A percentile compares a stretch with the other conserved stretches of the same genome.
phyloP scores from a whole-genome alignment of 2,797 vertebrate species.

The Halcyon smyrnensis region DNA sequence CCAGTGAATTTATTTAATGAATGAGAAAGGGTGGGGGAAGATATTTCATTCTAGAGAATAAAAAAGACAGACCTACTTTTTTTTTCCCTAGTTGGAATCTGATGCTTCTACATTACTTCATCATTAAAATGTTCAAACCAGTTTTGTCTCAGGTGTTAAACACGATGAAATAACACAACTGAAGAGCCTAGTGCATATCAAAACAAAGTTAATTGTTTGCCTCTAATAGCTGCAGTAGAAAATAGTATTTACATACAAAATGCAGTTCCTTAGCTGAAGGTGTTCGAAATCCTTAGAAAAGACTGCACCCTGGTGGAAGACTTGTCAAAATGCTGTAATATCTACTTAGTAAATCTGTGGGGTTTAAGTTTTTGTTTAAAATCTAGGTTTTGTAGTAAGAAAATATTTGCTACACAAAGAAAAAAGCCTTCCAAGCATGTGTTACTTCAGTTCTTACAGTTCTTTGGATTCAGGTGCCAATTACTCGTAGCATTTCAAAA shows the following conservation, averaged over 20 bases:
- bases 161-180: not conserved
- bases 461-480: not conserved
- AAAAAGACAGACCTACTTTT: not conserved
- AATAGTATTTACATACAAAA: not conserved
- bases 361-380: not conserved
- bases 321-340: constrained; percentile 17
- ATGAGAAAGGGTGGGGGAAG: not conserved
- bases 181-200: not conserved
- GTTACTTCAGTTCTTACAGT: not conserved
- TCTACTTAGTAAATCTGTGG: not conserved
- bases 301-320: constrained; percentile 75
- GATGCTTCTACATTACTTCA: not conserved
- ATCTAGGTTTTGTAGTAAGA: not conserved
- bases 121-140: not conserved
- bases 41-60: not conserved
- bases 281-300: constrained; percentile 62
- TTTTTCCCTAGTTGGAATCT: not conserved
- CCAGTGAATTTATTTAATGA: not conserved
- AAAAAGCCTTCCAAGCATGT: not conserved
- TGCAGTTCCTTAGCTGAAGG: not conserved
- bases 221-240: not conserved
- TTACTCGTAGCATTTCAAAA: constrained; percentile 11
- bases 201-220: not conserved
- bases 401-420: not conserved
- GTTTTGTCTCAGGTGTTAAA: not conserved